A percentile compares a stretch with the other conserved stretches of the same genome.
phyloP scores from a whole-genome alignment of 2,113 vertebrate genomes.

The Lates calcarifer region DNA sequence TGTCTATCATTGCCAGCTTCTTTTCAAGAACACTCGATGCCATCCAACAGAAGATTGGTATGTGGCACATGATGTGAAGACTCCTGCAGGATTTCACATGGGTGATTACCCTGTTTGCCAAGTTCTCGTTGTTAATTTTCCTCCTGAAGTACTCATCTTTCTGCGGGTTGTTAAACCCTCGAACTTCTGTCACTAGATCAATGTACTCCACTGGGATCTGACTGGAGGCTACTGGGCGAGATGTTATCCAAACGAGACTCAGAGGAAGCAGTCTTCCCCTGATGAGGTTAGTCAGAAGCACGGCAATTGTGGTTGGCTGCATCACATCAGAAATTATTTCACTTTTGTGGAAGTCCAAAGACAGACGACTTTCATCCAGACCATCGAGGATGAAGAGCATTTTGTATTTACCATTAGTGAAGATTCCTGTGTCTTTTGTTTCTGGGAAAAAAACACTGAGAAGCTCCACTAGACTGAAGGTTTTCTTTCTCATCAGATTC shows the following conservation, averaged over 20 bases:
- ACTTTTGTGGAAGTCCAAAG: slow-evolving; percentile 62
- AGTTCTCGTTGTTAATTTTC: slow-evolving; percentile 40
- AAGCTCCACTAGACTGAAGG: slow-evolving; percentile 56
- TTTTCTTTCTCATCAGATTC: slow-evolving; percentile 64
- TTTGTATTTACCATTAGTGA: slow-evolving; percentile 2
- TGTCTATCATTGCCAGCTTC: slow-evolving; percentile 10
- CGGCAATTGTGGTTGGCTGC: slow-evolving; percentile 13
- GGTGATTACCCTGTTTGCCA: slow-evolving; percentile 58
- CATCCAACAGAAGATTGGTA: slow-evolving; percentile 78
- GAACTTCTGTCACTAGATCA: slow-evolving; percentile 72
- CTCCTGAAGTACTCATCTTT: slow-evolving; percentile 76
- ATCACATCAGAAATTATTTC: slow-evolving; percentile 64
- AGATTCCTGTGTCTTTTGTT: slow-evolving; percentile 55
- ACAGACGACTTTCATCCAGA: slow-evolving; percentile 73
- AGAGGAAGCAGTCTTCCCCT: slow-evolving; percentile 63
- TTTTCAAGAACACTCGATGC: slow-evolving; percentile 61
- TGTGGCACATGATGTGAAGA: slow-evolving; percentile 81
- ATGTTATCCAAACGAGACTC: slow-evolving; percentile 72
- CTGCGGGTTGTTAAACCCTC: slow-evolving; percentile 74
- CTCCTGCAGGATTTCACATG: slow-evolving; percentile 76
- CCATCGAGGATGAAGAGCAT: slow-evolving; percentile 78
- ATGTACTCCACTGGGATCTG: slow-evolving; percentile 64
- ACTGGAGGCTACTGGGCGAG: slow-evolving; percentile 62
- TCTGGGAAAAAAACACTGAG: slow-evolving; percentile 60
- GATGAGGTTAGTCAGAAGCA: slow-evolving; percentile 76